These are phyloP conservation scores for Cottus gobio DNA, from an alignment of 2,113 vertebrate species.

Conservation along the genomic window DNA sequence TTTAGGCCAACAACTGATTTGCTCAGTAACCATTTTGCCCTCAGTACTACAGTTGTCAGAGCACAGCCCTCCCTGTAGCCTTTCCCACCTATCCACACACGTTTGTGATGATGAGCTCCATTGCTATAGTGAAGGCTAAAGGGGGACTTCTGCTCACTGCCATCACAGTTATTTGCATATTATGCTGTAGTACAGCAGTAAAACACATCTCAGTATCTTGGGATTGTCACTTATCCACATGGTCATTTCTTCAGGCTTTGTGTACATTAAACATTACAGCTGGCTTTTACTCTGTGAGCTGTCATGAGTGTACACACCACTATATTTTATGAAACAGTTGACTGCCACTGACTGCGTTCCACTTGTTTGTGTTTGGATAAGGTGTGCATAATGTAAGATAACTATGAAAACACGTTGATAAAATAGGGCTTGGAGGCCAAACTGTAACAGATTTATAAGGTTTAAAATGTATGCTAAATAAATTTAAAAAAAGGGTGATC, in stretches of 20 bases:
- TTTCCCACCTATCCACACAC: conserved; percentile 8
- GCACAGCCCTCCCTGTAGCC: conserved; percentile 3
- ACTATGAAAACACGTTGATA: neutral
- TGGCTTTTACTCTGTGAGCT: conserved; percentile 5
- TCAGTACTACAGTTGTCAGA: neutral
- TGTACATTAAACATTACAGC: conserved; percentile 51
- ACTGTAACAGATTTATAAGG: neutral
- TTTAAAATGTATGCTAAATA: neutral
- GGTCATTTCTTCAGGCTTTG: conserved; percentile 28
- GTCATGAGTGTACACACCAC: conserved; percentile 27
- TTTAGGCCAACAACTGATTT: neutral
- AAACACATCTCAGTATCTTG: conserved; percentile 29
- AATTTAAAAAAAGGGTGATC: neutral
- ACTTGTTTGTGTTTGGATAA: conserved; percentile 30
- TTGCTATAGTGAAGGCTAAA: conserved; percentile 42
- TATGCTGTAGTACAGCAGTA: conserved; percentile 20
- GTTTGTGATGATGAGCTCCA: conserved; percentile 44
- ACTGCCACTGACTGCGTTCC: conserved; percentile 3
- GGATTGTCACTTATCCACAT: conserved; percentile 37
- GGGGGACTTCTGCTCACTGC: conserved; percentile 15
- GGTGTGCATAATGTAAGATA: conserved; percentile 35
- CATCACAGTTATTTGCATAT: conserved; percentile 43
- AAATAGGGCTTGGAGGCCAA: neutral
- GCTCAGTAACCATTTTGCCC: neutral
- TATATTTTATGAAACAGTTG: conserved; percentile 54